Evolutionary conservation across 2,888 invertebrate species (phyloP).

Genomic region (Toxonevra muliebris): DNA sequence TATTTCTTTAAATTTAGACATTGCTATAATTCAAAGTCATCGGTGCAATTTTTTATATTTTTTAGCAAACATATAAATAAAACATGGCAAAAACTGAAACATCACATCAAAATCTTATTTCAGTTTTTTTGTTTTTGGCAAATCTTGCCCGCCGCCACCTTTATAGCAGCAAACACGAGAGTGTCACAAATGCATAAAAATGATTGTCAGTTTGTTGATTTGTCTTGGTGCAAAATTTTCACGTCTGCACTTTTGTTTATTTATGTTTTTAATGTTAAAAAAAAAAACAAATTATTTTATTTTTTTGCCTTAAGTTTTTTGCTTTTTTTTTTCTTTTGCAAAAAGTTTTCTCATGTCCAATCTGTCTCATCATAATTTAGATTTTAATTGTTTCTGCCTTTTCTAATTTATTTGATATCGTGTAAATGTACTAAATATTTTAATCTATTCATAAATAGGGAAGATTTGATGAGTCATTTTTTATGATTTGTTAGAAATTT

Average conservation of each 20-base stretch:
- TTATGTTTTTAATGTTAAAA: conserved; percentile 17
- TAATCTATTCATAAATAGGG: too few species aligned
- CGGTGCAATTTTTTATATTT: conserved; percentile 53
- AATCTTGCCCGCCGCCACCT: conserved; percentile 18
- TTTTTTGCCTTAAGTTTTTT: not conserved
- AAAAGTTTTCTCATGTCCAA: conserved; percentile 19
- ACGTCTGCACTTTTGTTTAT: conserved; percentile 10
- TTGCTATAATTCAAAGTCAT: conserved; percentile 58
- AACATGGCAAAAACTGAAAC: not conserved
- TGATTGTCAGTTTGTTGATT: conserved; percentile 37
- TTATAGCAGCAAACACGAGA: not conserved
- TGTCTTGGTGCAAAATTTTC: conserved; percentile 2
- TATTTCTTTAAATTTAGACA: conserved; percentile 45
- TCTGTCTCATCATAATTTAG: conserved; percentile 32
- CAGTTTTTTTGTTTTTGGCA: conserved; percentile 36
- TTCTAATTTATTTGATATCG: not conserved
- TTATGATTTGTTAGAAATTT: too few species aligned
- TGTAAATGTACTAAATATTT: too few species aligned
- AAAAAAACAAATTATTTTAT: conserved; percentile 1
- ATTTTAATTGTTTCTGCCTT: conserved; percentile 28
- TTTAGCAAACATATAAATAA: conserved; percentile 21
- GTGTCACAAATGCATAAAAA: conserved; percentile 30
- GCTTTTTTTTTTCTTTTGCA: not conserved
- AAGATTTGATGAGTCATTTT: too few species aligned
- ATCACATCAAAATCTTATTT: not conserved